Evolutionary conservation across 1,140 invertebrate genomes (phyloP), one percentile per base, ranked within the genome.

Genomic region (Ostrea denselamellosa): DNA sequence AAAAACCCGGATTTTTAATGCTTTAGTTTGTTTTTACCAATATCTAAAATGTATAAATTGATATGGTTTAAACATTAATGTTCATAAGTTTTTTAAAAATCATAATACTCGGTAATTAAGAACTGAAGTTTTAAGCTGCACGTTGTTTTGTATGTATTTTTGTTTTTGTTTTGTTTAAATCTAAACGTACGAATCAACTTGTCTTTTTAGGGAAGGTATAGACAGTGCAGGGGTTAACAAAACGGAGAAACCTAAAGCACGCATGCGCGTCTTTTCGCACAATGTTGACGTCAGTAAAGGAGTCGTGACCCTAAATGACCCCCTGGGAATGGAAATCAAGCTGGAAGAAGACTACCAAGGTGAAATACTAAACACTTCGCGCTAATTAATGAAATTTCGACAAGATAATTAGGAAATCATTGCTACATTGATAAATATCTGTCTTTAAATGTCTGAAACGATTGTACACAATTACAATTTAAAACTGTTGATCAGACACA

Each of bases 281-380:
- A 54, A 5, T 52, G 44, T 34, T 58, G 62, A 83, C 51, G 71
- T 86, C 10, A 86, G 77, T 3, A 51, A 53, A 71, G 82, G 87
- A 19, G 86, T 53, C 5, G 90, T 91, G 2, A 85, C 86, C 14
- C 83, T 91, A 0, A 86, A 86, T 62, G 90, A 89, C 53, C n/a
- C 81, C 53, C 58, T 91, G 0, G 52, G n/a, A 8, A 81, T 91
- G 82, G 85, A 86, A 58, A 34, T 91, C 14, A 81, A 51, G 28
- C 83, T 91, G 25, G 90, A 88, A 28, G 86, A 91, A n/a, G 51
- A 62, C 0, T 91, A 84, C 54, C 58, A 83, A 68, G 88, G 90
- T 91, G 34, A 44, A 5, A 44, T 5, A 44, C 34, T 44, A 44
- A 5, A 44, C 1, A 44, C 34, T 5, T 44, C 34, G 2, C 34